Conservation (phyloP, 35 echinoderm and acorn worm genomes). For the Apostichopus japonicus region DNA sequence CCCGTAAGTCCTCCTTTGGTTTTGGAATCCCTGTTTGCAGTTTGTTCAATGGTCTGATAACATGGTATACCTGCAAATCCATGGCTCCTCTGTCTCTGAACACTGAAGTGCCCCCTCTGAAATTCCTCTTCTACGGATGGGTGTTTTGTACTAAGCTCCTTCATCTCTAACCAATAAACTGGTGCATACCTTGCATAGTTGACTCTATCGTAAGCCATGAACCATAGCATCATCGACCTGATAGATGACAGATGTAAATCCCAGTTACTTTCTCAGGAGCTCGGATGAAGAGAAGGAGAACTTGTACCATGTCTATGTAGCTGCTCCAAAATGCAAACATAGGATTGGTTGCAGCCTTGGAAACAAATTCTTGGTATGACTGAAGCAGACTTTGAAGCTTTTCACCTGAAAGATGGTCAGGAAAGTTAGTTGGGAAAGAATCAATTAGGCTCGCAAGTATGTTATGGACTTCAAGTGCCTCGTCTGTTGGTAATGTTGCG, state of each 20-base stretch:
- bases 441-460: background rate
- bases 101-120: constrained; percentile 38
- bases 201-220: constrained; percentile 60
- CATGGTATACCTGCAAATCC: background rate
- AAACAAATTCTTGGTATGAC: background rate
- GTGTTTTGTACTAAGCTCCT: background rate
- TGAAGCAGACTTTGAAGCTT: background rate
- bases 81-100: background rate
- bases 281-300: constrained; percentile 19
- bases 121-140: constrained; percentile 33
- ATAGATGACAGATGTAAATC: constrained; percentile 43
- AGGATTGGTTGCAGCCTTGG: background rate
- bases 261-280: constrained; percentile 54
- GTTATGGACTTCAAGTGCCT: background rate
- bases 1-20: constrained; percentile 35
- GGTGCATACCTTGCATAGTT: constrained; percentile 66
- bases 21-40: constrained; percentile 25
- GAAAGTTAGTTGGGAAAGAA: constrained; percentile 23
- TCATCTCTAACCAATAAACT: constrained; percentile 64
- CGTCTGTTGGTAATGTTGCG: too few relatives aligned
- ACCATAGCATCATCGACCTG: constrained; percentile 51
- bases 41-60: background rate
- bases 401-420: background rate
- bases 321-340: constrained; percentile 48
- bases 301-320: constrained; percentile 54